Conservation (phyloP, 2,888 invertebrate species). For the Tipula lateralis region DNA sequence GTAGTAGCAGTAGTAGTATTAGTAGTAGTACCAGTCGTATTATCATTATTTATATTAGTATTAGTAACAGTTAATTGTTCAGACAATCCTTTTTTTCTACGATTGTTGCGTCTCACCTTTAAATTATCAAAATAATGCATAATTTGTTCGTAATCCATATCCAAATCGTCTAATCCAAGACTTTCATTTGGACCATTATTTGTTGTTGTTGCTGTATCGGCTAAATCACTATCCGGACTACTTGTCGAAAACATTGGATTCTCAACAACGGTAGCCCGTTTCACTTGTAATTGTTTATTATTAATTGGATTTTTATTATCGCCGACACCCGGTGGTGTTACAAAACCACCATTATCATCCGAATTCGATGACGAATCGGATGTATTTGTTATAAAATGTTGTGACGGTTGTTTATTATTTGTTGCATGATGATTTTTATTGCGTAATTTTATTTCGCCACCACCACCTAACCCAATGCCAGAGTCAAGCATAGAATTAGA, state of each 20-base stretch:
- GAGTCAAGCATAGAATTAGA: constrained; percentile 32
- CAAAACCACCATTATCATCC: constrained; percentile 40
- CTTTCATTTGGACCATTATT: constrained; percentile 53
- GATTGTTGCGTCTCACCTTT: constrained; percentile 59
- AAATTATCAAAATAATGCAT: constrained; percentile 98
- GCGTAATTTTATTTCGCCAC: background rate
- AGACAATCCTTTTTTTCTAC: constrained; percentile 27
- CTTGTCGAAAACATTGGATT: constrained; percentile 77
- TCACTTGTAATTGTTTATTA: constrained; percentile 53
- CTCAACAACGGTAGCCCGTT: constrained; percentile 79
- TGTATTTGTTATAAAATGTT: constrained; percentile 34
- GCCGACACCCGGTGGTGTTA: constrained; percentile 38
- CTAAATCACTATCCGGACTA: constrained; percentile 48
- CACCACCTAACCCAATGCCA: constrained; percentile 31
- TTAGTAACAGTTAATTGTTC: constrained; percentile 16
- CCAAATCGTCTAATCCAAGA: constrained; percentile 74
- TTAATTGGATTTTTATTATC: constrained; percentile 35
- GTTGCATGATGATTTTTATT: background rate
- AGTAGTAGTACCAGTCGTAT: background rate
- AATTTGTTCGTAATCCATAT: constrained; percentile 96
- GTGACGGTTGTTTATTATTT: background rate
- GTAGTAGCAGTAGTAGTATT: background rate
- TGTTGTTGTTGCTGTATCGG: constrained; percentile 35
- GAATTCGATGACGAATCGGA: constrained; percentile 33
- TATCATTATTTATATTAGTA: background rate